A percentile compares a stretch with the other conserved stretches of the same genome.
Conservation (phyloP, 2,888 invertebrate species). For the Entomobrya multifasciata region DNA sequence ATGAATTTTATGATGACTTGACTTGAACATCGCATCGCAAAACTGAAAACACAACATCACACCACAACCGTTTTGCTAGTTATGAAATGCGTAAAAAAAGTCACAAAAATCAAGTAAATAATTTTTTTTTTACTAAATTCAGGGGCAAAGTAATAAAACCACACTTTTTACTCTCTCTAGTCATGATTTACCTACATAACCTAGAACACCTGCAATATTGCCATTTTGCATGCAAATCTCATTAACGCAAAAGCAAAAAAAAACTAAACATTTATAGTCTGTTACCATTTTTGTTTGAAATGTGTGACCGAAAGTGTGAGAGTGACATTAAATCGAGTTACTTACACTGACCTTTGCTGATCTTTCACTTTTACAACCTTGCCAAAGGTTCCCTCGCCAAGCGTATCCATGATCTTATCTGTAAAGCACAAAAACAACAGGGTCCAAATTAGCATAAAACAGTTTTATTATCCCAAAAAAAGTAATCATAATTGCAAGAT, state of each 20-base stretch:
- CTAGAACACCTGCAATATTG: conserved; percentile 9
- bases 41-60: no score
- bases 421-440: conserved; percentile 83
- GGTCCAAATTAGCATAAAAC: conserved; percentile 37
- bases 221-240: conserved; percentile 15
- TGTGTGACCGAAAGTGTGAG: not conserved
- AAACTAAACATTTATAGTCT: not conserved
- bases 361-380: conserved; percentile 99
- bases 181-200: conserved; percentile 34
- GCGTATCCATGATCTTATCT: conserved; percentile 99
- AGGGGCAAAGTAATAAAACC: conserved; percentile 33
- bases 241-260: not conserved
- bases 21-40: no score
- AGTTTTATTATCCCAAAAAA: not conserved
- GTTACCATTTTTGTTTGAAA: conserved; percentile 37
- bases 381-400: conserved; percentile 99
- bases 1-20: no score
- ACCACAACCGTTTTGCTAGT: no score
- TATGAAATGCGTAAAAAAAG: not conserved
- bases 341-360: conserved; percentile 91
- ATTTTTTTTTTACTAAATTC: not conserved
- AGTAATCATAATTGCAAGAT: not conserved
- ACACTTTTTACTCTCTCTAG: not conserved
- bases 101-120: conserved; percentile 16
- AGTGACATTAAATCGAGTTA: conserved; percentile 36